Conservation (phyloP, 2,113 vertebrate species). For the Saccopteryx bilineata region DNA sequence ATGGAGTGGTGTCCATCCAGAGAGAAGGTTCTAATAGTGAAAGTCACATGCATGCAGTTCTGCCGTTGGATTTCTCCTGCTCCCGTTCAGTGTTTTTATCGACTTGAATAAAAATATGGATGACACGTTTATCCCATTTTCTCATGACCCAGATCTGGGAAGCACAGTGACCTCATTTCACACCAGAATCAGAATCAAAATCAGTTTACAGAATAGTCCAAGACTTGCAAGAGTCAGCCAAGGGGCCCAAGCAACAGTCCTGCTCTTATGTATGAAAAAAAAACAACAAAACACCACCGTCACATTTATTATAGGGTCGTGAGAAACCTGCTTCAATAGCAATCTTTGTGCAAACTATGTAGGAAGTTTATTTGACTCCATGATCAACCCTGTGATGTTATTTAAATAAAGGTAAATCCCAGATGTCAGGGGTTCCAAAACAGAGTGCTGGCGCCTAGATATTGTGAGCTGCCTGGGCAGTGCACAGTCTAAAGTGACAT, state of each 20-base stretch:
- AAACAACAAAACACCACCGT: background rate
- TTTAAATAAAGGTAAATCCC: background rate
- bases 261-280: background rate
- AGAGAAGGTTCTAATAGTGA: background rate
- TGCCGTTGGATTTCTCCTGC: background rate
- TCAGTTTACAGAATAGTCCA: constrained; percentile 24
- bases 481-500: background rate
- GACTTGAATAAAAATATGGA: constrained; percentile 46
- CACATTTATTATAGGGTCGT: background rate
- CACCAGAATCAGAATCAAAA: constrained; percentile 59
- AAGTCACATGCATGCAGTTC: background rate
- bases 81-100: background rate
- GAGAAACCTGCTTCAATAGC: background rate
- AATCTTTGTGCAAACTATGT: background rate
- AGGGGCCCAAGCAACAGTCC: background rate
- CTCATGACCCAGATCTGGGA: constrained; percentile 75
- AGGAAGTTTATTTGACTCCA: background rate
- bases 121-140: constrained; percentile 70
- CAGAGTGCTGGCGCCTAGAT: background rate
- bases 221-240: constrained; percentile 55
- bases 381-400: background rate
- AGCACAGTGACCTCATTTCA: constrained; percentile 78
- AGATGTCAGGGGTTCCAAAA: background rate
- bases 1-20: background rate
- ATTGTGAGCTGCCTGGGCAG: fast-evolving